These are phyloP conservation scores for Malaclemys terrapin DNA, from an alignment of 2,113 vertebrate genomes.

Conservation along the genomic window DNA sequence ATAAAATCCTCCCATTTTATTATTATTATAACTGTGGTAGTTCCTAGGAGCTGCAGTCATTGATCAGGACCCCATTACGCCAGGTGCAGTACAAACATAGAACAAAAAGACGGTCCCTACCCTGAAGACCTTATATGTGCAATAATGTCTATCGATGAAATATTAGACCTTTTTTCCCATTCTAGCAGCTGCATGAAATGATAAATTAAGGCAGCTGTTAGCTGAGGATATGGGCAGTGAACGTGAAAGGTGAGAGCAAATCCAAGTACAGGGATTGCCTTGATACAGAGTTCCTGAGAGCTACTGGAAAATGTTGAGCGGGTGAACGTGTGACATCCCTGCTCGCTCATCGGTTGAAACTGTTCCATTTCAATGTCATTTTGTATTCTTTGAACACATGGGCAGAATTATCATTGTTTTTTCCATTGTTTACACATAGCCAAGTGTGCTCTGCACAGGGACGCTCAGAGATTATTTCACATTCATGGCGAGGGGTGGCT, in stretches of 20 bases:
- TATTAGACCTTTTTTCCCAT: neutral
- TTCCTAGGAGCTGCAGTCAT: neutral
- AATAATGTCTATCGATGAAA: conserved; percentile 34
- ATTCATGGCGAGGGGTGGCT: neutral
- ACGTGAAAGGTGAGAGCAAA: neutral
- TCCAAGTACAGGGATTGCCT: neutral
- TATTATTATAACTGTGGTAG: neutral
- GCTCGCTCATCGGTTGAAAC: neutral
- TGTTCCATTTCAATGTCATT: neutral
- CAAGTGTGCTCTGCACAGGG: neutral
- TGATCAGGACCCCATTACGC: neutral
- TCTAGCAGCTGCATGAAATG: neutral
- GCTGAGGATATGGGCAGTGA: conserved; percentile 13
- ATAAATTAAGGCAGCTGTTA: neutral
- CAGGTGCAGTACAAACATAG: neutral
- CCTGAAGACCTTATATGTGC: neutral
- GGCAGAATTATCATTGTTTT: neutral
- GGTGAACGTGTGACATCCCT: neutral
- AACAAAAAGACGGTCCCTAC: neutral
- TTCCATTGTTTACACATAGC: neutral
- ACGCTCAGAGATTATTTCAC: neutral
- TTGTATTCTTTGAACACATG: neutral
- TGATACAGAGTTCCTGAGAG: neutral
- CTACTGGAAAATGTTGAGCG: neutral
- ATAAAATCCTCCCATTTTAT: neutral